Conservation (phyloP, 2,113 vertebrate species). For the Mellivora capensis region DNA sequence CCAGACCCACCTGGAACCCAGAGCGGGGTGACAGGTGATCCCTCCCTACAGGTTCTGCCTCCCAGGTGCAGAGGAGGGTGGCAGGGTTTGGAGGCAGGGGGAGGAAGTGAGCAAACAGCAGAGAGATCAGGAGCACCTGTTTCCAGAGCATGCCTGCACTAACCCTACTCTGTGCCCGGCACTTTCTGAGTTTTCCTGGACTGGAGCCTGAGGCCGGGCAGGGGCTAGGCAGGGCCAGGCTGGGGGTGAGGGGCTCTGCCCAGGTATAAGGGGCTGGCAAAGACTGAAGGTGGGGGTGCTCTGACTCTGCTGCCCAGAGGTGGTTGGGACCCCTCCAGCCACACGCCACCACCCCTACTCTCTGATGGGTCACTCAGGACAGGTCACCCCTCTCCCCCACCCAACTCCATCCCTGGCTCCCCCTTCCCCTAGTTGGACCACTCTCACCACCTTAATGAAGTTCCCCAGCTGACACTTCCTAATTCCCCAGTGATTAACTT, state of each 20-base stretch:
- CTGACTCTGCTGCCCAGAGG: neutral
- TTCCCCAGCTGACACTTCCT: constrained; percentile 75
- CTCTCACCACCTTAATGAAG: constrained; percentile 55
- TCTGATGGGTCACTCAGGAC: neutral
- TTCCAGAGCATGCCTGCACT: neutral
- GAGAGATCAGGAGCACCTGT: neutral
- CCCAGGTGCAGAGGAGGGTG: neutral
- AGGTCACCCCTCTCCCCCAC: neutral
- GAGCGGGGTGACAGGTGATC: neutral
- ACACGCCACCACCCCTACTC: neutral
- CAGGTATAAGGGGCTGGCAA: neutral
- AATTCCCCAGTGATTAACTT: constrained; percentile 83
- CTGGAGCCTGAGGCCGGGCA: neutral
- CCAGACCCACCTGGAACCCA: neutral
- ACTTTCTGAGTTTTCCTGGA: neutral
- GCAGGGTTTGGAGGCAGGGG: neutral
- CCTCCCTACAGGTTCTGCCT: neutral
- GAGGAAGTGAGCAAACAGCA: neutral
- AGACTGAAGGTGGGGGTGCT: neutral
- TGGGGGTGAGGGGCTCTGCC: neutral
- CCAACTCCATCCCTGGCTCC: neutral
- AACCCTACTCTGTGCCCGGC: fast-evolving
- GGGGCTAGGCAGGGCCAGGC: neutral
- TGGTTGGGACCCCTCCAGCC: neutral
- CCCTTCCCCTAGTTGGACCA: no score